Percentiles rank a stretch among this genome's conserved stretches.
Evolutionary conservation across 2,113 vertebrate species (phyloP).

Genomic region (Petromus typicus): DNA sequence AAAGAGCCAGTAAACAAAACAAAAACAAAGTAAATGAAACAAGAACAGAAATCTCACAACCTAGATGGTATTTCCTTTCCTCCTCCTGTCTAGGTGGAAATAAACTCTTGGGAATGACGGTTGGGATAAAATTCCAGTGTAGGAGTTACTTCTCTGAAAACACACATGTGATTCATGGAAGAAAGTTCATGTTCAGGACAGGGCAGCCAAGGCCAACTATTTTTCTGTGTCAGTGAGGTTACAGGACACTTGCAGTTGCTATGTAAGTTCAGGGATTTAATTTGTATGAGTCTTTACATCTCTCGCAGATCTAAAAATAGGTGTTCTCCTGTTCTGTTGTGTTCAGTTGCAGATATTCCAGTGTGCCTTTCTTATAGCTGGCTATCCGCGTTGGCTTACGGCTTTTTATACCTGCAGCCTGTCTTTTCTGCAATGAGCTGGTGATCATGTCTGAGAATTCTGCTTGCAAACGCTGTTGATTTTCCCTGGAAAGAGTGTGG

Average conservation of each 20-base stretch:
- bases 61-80: background rate
- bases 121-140: background rate
- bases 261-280: background rate
- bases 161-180: background rate
- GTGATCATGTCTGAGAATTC: constrained; percentile 96
- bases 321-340: constrained; percentile 89
- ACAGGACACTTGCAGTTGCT: background rate
- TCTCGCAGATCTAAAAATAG: constrained; percentile 86
- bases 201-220: background rate
- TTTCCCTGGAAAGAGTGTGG: constrained; percentile 89
- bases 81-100: background rate
- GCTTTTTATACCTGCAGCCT: constrained; percentile 80
- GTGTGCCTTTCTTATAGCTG: constrained; percentile 86
- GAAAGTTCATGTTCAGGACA: constrained; percentile 13
- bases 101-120: background rate
- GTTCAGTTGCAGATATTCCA: constrained; percentile 95
- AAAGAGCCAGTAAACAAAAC: constrained; percentile 43
- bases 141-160: background rate
- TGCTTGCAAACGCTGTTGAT: constrained; percentile 95
- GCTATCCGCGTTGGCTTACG: constrained; percentile 81
- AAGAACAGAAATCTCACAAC: constrained; percentile 47
- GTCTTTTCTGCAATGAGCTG: constrained; percentile 89
- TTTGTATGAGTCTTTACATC: constrained; percentile 46
- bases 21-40: constrained; percentile 35
- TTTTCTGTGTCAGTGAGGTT: constrained; percentile 34